A percentile compares a stretch with the other conserved stretches of the same genome.
Evolutionary conservation across 2,888 invertebrate species (phyloP).

Genomic region (Trachelus troglodyta): DNA sequence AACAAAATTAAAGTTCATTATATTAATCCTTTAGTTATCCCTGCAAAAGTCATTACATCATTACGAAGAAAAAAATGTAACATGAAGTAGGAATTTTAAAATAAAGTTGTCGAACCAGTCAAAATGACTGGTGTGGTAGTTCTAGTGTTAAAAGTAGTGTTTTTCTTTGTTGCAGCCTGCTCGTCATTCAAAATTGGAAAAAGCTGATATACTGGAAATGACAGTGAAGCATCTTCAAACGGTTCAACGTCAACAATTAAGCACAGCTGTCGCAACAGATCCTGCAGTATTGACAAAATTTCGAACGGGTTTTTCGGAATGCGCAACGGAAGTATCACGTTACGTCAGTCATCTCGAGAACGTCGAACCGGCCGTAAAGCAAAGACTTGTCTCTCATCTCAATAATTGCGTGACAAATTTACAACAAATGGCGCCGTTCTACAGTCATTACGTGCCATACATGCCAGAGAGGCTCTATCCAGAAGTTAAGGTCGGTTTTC

Average conservation of each 20-base stretch:
- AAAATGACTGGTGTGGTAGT: no score
- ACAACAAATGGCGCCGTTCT: constrained; percentile 68
- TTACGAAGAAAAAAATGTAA: no score
- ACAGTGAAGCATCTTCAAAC: constrained; percentile 93
- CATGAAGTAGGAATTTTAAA: no score
- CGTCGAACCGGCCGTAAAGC: constrained; percentile 72
- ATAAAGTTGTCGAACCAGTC: no score
- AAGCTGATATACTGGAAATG: constrained; percentile 95
- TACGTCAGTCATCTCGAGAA: constrained; percentile 77
- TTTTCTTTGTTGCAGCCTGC: constrained; percentile 78
- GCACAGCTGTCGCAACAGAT: constrained; percentile 84
- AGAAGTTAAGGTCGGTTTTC: constrained; percentile 64
- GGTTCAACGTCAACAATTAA: constrained; percentile 87
- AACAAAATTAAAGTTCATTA: no score
- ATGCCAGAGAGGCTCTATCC: constrained; percentile 64
- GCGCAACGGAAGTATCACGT: constrained; percentile 84
- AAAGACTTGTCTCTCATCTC: constrained; percentile 76
- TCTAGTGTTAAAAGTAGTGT: neutral
- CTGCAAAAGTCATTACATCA: no score
- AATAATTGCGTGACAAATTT: constrained; percentile 74
- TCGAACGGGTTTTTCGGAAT: constrained; percentile 89
- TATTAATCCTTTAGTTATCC: no score
- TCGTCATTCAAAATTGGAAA: constrained; percentile 93
- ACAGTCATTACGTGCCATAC: constrained; percentile 63
- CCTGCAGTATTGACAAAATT: constrained; percentile 87